Conservation (phyloP, 1,140 invertebrate genomes). For the Hycleus cichorii region DNA sequence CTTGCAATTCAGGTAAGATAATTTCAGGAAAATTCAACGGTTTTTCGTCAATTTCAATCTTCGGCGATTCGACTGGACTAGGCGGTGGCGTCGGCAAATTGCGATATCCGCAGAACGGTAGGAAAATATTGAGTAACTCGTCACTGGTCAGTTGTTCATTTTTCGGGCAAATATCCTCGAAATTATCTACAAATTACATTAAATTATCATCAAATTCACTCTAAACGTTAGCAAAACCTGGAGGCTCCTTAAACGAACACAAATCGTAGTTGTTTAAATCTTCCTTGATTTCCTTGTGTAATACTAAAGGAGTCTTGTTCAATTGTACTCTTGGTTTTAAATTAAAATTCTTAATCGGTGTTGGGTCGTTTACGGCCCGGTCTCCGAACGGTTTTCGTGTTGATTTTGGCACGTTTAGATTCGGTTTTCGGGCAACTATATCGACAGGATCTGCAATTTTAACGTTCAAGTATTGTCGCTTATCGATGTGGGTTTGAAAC, state of each 20-base stretch:
- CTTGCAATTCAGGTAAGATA: neutral
- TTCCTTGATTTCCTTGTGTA: neutral
- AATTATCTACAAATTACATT: neutral
- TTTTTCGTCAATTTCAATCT: neutral
- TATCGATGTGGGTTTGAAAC: neutral
- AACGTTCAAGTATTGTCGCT: conserved; percentile 7
- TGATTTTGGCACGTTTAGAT: conserved; percentile 2
- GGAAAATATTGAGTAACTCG: conserved; percentile 8
- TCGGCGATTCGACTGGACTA: too few relatives aligned
- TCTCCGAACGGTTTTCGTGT: conserved; percentile 22
- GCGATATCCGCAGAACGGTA: conserved; percentile 1
- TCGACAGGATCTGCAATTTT: neutral
- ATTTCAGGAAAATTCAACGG: conserved; percentile 2
- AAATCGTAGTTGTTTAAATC: conserved; percentile 3
- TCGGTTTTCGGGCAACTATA: conserved; percentile 11
- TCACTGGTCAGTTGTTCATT: neutral
- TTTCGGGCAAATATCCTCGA: conserved; percentile 4
- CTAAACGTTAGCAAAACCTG: neutral
- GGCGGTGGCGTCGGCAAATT: conserved; percentile 8
- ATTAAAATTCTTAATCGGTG: conserved; percentile 11
- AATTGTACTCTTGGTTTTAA: conserved; percentile 13
- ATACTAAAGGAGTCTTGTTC: neutral
- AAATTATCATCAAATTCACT: conserved; percentile 1
- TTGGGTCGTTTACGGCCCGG: conserved; percentile 17
- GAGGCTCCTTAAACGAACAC: neutral